phyloP scores from a whole-genome alignment of 2,888 invertebrate species.

The Lepas anatifera region DNA sequence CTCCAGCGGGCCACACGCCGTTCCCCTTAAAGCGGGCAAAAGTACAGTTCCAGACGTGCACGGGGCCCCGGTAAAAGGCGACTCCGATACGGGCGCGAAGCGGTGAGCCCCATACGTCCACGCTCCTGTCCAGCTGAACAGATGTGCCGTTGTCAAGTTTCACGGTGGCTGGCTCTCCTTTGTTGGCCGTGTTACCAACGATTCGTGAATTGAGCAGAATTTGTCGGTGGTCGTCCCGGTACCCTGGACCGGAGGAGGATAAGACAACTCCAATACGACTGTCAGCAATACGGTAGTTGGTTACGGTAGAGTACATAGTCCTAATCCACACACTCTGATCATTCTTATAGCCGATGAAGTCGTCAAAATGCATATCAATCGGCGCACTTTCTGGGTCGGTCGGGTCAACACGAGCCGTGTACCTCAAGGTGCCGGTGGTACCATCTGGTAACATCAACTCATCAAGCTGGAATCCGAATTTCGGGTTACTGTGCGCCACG shows the following conservation, averaged over 20 bases:
- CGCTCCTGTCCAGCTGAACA: not conserved
- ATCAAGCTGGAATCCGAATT: not conserved
- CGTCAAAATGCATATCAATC: not conserved
- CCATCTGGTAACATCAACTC: not conserved
- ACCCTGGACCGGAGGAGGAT: not conserved
- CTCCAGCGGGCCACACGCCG: not conserved
- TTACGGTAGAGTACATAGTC: not conserved
- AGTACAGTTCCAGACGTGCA: not conserved
- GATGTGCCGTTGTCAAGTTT: not conserved
- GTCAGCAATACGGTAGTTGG: not conserved
- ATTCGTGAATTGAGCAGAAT: not conserved
- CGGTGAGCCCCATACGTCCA: not conserved
- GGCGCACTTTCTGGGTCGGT: not conserved
- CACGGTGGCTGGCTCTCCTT: not conserved
- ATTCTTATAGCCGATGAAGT: not conserved
- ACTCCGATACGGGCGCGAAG: constrained; percentile 1
- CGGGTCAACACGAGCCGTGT: not conserved
- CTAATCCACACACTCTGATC: not conserved
- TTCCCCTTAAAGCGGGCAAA: not conserved
- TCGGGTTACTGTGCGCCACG: not conserved
- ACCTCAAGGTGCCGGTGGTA: not conserved
- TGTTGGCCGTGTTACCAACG: constrained; percentile 6
- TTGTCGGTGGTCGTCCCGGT: no score
- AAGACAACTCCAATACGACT: not conserved
- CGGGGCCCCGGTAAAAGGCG: not conserved